Conservation (phyloP, 2,797 vertebrate species). For the Gymnocypris eckloni region DNA sequence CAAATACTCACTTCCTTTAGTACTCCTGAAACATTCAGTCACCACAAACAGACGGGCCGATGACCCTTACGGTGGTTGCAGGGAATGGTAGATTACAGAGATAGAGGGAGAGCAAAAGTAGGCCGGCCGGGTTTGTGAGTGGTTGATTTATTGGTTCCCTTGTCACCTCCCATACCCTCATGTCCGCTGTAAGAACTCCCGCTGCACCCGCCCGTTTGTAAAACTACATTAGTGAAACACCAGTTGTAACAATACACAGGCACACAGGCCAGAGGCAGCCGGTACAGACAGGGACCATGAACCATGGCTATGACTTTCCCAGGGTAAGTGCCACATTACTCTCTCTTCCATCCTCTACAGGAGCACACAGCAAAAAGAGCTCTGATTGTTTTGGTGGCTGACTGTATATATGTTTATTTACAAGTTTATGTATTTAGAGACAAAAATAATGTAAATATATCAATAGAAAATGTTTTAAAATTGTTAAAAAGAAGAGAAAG, state of each 20-base stretch:
- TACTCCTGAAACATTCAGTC: slow-evolving; percentile 47
- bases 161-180: slow-evolving; percentile 58
- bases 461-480: not conserved
- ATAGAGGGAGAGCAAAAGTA: slow-evolving; percentile 51
- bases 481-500: not conserved
- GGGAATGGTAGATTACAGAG: slow-evolving; percentile 37
- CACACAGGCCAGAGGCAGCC: slow-evolving; percentile 35
- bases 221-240: slow-evolving; percentile 36
- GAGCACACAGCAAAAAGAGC: not conserved
- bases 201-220: slow-evolving; percentile 41
- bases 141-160: slow-evolving; percentile 57
- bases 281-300: slow-evolving; percentile 53
- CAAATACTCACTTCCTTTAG: slow-evolving; percentile 37
- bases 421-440: not conserved
- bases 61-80: not conserved
- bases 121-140: slow-evolving; percentile 41
- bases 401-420: not conserved
- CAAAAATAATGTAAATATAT: not conserved
- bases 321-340: slow-evolving; percentile 71
- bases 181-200: slow-evolving; percentile 46
- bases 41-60: slow-evolving; percentile 41
- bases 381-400: not conserved
- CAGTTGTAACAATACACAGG: slow-evolving; percentile 44
- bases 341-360: not conserved
- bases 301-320: slow-evolving; percentile 43